Evolutionary conservation across 1,140 invertebrate species (phyloP).

Genomic region (Globodera rostochiensis): DNA sequence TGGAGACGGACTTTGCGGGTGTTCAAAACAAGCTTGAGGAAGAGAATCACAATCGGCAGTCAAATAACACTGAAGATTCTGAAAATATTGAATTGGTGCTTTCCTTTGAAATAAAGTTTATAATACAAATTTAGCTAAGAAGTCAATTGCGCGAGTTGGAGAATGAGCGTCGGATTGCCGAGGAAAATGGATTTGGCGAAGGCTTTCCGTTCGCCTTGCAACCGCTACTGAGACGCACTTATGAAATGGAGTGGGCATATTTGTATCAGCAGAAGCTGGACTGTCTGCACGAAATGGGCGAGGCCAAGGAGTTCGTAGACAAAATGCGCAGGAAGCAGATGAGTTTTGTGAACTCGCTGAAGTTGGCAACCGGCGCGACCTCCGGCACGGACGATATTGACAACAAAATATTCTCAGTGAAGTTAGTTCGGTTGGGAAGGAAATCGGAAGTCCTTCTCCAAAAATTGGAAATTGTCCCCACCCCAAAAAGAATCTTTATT

Average conservation of each 20-base stretch:
- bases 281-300: constrained; percentile 62
- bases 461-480: background rate
- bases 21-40: constrained; percentile 50
- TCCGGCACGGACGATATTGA: constrained; percentile 62
- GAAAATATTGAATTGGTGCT: constrained; percentile 32
- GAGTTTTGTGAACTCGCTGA: constrained; percentile 58
- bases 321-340: constrained; percentile 59
- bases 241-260: constrained; percentile 57
- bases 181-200: constrained; percentile 18
- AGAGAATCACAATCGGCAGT: constrained; percentile 22
- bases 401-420: constrained; percentile 59
- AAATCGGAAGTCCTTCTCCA: background rate
- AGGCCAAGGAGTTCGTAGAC: constrained; percentile 62
- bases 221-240: constrained; percentile 58
- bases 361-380: constrained; percentile 62
- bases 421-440: constrained; percentile 40
- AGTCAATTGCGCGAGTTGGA: constrained; percentile 57
- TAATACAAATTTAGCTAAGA: constrained; percentile 47
- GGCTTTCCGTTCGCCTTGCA: constrained; percentile 51
- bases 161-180: constrained; percentile 16
- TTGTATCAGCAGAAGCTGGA: constrained; percentile 55
- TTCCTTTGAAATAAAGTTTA: background rate
- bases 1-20: constrained; percentile 60
- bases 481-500: constrained; percentile 10
- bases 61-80: constrained; percentile 37